Percentiles rank a stretch among this genome's conserved stretches.
Conservation (phyloP, 2,888 invertebrate genomes). For the Nemoura dubitans region DNA sequence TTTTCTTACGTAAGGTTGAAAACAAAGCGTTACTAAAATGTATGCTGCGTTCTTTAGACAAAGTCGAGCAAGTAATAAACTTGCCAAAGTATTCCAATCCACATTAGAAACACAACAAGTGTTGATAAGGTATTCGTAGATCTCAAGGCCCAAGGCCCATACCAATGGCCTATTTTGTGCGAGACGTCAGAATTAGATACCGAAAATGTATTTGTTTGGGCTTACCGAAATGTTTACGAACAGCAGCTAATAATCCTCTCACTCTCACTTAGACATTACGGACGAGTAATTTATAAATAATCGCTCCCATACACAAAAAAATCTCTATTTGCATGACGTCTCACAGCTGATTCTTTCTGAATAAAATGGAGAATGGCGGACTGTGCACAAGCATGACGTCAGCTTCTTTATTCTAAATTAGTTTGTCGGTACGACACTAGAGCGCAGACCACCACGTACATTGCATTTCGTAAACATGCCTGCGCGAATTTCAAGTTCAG, state of each 20-base stretch:
- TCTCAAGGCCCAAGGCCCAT: background rate
- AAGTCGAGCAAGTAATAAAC: background rate
- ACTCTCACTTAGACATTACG: conserved; percentile 33
- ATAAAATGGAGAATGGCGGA: conserved; percentile 48
- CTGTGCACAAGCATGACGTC: conserved; percentile 47
- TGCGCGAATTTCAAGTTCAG: background rate
- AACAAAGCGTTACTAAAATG: background rate
- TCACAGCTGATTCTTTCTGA: conserved; percentile 53
- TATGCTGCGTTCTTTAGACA: background rate
- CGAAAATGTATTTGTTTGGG: background rate
- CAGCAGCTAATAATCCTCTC: background rate
- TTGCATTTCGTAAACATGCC: background rate
- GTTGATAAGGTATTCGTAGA: background rate
- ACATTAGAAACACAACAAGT: background rate
- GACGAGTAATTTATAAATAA: conserved; percentile 30
- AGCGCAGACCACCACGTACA: background rate
- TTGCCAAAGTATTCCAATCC: background rate
- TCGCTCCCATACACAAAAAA: background rate
- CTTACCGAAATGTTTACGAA: conserved; percentile 23
- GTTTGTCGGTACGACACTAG: background rate
- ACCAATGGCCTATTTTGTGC: conserved; percentile 38
- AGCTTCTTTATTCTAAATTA: conserved; percentile 42
- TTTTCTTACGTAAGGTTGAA: background rate
- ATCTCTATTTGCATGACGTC: conserved; percentile 47
- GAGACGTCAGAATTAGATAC: background rate